Evolutionary conservation across 2,113 vertebrate species (phyloP).

Genomic region (Vulpes vulpes): DNA sequence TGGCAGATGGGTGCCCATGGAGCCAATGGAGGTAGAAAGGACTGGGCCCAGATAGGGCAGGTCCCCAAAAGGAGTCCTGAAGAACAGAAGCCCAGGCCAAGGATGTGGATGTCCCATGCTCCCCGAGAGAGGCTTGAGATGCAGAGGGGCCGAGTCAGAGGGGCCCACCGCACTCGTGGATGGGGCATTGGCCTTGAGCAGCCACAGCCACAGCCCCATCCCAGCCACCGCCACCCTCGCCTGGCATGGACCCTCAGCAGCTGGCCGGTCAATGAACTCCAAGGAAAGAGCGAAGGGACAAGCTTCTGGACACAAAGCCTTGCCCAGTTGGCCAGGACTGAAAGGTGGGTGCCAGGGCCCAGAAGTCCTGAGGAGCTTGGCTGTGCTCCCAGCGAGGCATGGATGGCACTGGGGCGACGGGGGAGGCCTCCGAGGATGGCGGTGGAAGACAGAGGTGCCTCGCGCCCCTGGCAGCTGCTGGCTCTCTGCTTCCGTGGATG

Average conservation of each 20-base stretch:
- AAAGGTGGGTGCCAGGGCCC: neutral
- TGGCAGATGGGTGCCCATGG: neutral
- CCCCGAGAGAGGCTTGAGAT: neutral
- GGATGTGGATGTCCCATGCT: accelerated
- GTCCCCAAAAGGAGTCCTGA: accelerated
- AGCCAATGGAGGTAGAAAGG: neutral
- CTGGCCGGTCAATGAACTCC: neutral
- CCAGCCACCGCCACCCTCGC: neutral
- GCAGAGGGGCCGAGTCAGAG: neutral
- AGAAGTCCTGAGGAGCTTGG: neutral
- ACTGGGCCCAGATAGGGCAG: neutral
- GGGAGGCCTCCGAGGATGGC: accelerated
- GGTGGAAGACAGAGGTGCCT: accelerated
- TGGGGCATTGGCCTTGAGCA: accelerated
- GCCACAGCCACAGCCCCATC: neutral
- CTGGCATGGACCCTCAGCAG: neutral
- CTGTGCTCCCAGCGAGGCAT: neutral
- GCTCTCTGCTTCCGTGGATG: accelerated
- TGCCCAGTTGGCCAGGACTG: neutral
- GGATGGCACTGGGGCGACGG: accelerated
- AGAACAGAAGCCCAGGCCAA: accelerated
- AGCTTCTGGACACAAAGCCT: neutral
- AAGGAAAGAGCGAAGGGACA: neutral
- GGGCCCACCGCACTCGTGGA: neutral
- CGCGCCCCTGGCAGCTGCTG: accelerated